Base-by-base conservation (phyloP, 2,888 invertebrate species). In the Drosophila aldrichi region DNA sequence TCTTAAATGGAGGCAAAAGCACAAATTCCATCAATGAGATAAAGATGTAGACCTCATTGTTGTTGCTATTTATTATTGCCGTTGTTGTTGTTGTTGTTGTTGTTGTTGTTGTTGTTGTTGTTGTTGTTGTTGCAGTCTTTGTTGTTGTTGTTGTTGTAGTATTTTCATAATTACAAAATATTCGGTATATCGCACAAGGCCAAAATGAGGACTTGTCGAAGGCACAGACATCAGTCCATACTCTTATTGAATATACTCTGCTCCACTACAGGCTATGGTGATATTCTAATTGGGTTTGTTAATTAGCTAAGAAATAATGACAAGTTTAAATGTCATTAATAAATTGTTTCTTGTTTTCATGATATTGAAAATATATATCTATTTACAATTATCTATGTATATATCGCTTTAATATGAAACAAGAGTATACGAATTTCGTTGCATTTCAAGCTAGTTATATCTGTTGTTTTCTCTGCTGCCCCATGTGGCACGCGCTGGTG, bases 131-230 rank as follows among this genome's bases (percentile, higher is more conserved):
- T n/a, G n/a, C n/a, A n/a, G 63, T 51, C 70, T 56, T 67, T 40
- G 38, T 54, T 58, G 61, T 29, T 63, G 65, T 59, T 76, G 66
- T 54, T 74, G 63, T n/a, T n/a, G n/a, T n/a, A n/a, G n/a, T 67
- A 54, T 68, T 81, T 81, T 81, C 89, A 87, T 87, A 87, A 89
- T 83, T 86, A 83, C 79, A 78, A 83, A 82, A 74, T 87, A 88
- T 88, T 83, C 73, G 52, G 81, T 78, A 87, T 87, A 71, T 73
- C 67, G 83, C 70, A 84, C 89, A 84, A 83, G 84, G 89, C 79
- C 75, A 36, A 75, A 83, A 73, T 81, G 79, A 70, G 75, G 81
- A 65, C 70, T 64, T 65, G 61, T 61, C 64, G 67, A 51, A 61
- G 65, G 46, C 56, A 51, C 20, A 32, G 70, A 48, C 62, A 76